Percentiles rank a stretch among this genome's conserved stretches.
Evolutionary conservation across 2,888 invertebrate genomes (phyloP).

Genomic region (Fragum fragum): DNA sequence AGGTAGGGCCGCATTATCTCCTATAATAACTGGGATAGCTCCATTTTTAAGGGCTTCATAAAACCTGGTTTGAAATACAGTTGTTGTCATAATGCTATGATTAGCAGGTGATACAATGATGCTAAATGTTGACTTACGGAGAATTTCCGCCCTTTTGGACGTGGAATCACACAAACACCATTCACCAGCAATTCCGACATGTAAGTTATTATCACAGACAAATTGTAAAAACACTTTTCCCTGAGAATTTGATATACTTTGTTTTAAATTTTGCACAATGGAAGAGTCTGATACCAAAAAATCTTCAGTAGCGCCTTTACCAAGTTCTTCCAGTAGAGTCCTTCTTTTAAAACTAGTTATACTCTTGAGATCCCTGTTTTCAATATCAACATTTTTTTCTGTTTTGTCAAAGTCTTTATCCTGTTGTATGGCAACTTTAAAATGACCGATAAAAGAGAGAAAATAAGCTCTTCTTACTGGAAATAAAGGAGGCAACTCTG

Average conservation of each 20-base stretch:
- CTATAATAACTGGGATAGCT: constrained; percentile 95
- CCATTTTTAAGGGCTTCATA: constrained; percentile 96
- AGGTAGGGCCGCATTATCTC: constrained; percentile 92
- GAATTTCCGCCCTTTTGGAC: constrained; percentile 68
- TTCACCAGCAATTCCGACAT: constrained; percentile 78
- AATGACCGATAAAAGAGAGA: constrained; percentile 91
- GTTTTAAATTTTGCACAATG: constrained; percentile 81
- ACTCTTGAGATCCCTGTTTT: constrained; percentile 40
- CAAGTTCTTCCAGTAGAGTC: constrained; percentile 86
- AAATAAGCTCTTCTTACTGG: constrained; percentile 95
- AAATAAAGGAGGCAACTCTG: constrained; percentile 94
- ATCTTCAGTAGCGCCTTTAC: constrained; percentile 8
- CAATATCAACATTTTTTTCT: constrained; percentile 11
- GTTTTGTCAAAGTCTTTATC: not conserved
- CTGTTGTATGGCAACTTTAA: constrained; percentile 43
- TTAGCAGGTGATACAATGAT: constrained; percentile 94
- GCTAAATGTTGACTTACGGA: constrained; percentile 92
- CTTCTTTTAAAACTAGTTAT: constrained; percentile 76
- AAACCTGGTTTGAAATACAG: constrained; percentile 90
- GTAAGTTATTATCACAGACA: constrained; percentile 89
- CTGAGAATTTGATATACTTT: constrained; percentile 81
- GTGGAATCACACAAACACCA: constrained; percentile 95
- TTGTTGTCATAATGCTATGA: constrained; percentile 89
- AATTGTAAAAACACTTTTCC: constrained; percentile 94
- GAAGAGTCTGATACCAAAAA: constrained; percentile 86